Conservation (phyloP, 2,113 vertebrate species). For the Rhabdomys dilectus region DNA sequence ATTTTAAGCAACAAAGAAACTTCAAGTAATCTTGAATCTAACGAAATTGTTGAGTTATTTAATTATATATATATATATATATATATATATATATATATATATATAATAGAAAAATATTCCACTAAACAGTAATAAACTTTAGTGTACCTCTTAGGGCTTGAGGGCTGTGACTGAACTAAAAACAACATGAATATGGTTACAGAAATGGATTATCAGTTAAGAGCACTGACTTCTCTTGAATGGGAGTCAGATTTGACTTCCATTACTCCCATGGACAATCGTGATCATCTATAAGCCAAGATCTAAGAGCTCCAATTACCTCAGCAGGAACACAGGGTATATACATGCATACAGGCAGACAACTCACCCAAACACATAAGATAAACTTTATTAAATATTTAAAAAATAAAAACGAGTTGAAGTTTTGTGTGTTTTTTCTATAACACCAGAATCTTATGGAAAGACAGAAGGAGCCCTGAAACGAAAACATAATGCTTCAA, state of each 20-base stretch:
- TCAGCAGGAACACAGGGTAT: not conserved
- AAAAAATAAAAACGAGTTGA: not conserved
- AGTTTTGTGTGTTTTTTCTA: not conserved
- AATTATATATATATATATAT: not conserved
- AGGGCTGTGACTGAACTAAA: accelerated
- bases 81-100: too few species aligned
- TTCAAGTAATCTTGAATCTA: not conserved
- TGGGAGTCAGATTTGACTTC: too few species aligned
- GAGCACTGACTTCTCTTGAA: too few species aligned
- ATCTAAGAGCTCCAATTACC: too few species aligned
- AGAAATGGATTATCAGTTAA: not conserved
- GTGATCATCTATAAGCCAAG: not conserved
- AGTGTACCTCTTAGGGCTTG: accelerated
- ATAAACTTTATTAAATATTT: not conserved
- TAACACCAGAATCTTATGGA: not conserved
- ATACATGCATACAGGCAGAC: not conserved
- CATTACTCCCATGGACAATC: not conserved
- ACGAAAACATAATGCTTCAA: not conserved
- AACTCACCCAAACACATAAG: not conserved
- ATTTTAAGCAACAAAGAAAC: not conserved
- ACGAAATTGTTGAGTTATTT: not conserved
- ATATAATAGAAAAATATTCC: not conserved
- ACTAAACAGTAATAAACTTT: not conserved
- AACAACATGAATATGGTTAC: not conserved
- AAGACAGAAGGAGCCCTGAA: not conserved